Evolutionary conservation across 2,113 vertebrate species (phyloP).

Genomic region (Athene noctua): DNA sequence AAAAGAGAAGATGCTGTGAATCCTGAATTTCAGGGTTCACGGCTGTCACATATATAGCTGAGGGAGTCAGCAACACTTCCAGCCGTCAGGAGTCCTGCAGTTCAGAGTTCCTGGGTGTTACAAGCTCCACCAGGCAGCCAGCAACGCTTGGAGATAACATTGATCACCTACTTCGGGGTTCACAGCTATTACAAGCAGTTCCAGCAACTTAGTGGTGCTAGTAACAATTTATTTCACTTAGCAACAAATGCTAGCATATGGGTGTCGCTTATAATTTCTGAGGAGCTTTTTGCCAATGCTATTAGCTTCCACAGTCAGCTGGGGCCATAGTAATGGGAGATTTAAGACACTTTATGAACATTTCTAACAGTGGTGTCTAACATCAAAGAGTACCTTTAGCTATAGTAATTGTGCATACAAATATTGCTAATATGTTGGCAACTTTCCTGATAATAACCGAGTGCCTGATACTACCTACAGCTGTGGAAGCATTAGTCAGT

Average conservation of each 20-base stretch:
- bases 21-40: neutral
- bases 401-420: neutral
- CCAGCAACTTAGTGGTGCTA: neutral
- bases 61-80: neutral
- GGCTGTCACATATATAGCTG: neutral
- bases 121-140: neutral
- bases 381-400: neutral
- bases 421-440: neutral
- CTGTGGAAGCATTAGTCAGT: conserved; percentile 19
- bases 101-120: neutral
- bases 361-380: neutral
- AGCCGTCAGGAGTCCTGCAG: neutral
- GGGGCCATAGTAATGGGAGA: neutral
- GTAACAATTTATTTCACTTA: conserved; percentile 49
- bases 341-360: neutral
- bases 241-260: conserved; percentile 1
- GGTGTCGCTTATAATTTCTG: neutral
- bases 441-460: conserved; percentile 9
- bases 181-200: neutral
- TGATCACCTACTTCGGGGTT: conserved; percentile 20
- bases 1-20: neutral
- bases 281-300: neutral
- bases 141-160: neutral
- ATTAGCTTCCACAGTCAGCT: neutral
- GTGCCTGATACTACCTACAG: conserved; percentile 11